phyloP scores from a whole-genome alignment of 2,797 vertebrate genomes.

The Rousettus madagascariensis region DNA sequence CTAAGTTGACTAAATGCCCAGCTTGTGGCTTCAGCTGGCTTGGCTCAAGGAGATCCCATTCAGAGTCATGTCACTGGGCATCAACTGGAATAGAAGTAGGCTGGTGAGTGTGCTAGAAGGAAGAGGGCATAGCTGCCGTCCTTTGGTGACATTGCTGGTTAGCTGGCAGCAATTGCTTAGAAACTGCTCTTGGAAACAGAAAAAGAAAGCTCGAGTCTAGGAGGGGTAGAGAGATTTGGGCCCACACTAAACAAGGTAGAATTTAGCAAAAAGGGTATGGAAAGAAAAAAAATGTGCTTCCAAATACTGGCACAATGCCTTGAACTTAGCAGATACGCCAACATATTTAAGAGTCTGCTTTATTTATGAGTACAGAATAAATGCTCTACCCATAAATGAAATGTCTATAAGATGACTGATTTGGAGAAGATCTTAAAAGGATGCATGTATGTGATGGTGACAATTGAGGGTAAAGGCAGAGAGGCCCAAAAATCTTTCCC shows the following conservation, averaged over 20 bases:
- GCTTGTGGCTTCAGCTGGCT: slow-evolving; percentile 59
- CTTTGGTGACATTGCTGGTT: slow-evolving; percentile 25
- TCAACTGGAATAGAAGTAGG: slow-evolving; percentile 2
- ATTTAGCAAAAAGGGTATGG: neutral
- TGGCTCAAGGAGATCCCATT: slow-evolving; percentile 48
- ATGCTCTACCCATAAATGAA: neutral
- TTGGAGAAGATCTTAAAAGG: neutral
- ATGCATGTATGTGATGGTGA: neutral
- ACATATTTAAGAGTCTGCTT: neutral
- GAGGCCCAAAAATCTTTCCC: neutral
- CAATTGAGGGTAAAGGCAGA: neutral
- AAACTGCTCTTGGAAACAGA: slow-evolving; percentile 41
- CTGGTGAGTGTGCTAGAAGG: slow-evolving; percentile 12
- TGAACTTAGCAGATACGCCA: neutral
- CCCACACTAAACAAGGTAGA: neutral
- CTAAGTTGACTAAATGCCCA: slow-evolving; percentile 25
- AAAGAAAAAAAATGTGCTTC: neutral
- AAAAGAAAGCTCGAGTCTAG: slow-evolving; percentile 39
- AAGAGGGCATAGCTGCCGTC: neutral
- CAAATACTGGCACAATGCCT: neutral
- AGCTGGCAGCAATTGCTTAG: slow-evolving; percentile 50
- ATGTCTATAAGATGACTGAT: neutral
- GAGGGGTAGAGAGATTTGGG: neutral
- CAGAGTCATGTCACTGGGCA: slow-evolving; percentile 23
- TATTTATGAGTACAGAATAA: neutral